These are phyloP conservation scores for Amphipyra tragopoginis DNA, from an alignment of 2,888 invertebrate species.

Conservation along the genomic window DNA sequence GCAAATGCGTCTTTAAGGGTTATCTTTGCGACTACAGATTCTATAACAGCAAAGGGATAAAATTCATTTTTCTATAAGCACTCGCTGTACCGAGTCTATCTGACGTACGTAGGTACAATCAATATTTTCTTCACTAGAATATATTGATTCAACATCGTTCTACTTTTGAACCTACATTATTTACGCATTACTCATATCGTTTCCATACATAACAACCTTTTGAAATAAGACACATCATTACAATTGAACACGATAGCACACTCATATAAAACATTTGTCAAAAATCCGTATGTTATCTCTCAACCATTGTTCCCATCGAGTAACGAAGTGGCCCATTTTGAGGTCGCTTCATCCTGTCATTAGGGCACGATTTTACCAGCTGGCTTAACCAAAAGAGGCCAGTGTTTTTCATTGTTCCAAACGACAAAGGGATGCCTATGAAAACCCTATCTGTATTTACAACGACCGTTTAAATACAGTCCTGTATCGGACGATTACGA, in stretches of 20 bases:
- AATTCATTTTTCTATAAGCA: no score
- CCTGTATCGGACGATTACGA: slow-evolving; percentile 56
- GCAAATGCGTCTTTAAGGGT: no score
- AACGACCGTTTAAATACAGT: slow-evolving; percentile 66
- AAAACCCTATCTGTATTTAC: slow-evolving; percentile 67
- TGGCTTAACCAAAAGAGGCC: slow-evolving; percentile 56
- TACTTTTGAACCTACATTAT: slow-evolving; percentile 22
- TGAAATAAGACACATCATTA: slow-evolving; percentile 21
- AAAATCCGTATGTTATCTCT: slow-evolving; percentile 25
- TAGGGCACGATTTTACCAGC: slow-evolving; percentile 48
- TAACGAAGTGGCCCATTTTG: slow-evolving; percentile 54
- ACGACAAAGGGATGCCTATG: slow-evolving; percentile 56
- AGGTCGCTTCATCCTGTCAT: slow-evolving; percentile 49
- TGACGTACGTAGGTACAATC: no score
- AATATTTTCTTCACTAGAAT: slow-evolving; percentile 5
- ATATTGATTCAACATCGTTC: slow-evolving; percentile 24
- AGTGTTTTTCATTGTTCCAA: slow-evolving; percentile 63
- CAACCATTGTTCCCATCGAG: slow-evolving; percentile 27
- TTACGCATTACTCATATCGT: slow-evolving; percentile 39
- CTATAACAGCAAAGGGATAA: no score
- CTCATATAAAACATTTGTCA: slow-evolving; percentile 5
- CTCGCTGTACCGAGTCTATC: no score
- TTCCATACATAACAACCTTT: slow-evolving; percentile 5
- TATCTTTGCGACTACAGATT: no score
- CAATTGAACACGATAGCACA: background rate